Evolutionary conservation across 2,797 vertebrate species (phyloP).

Genomic region (Eutrigla gurnardus): DNA sequence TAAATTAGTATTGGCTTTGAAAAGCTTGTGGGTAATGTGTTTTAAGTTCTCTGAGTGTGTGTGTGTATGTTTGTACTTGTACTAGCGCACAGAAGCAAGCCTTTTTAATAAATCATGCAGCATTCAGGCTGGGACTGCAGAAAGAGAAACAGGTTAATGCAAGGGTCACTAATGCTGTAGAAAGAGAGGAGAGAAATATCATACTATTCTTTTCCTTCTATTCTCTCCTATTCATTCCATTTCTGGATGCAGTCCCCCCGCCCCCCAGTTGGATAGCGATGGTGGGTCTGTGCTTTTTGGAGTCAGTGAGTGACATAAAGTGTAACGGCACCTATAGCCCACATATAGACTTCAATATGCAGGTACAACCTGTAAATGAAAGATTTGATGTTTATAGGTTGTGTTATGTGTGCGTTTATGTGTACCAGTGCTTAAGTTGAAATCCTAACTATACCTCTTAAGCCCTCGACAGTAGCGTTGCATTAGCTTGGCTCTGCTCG

Average conservation of each 20-base stretch:
- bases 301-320: slow-evolving; percentile 18
- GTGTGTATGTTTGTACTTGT: slow-evolving; percentile 49
- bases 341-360: slow-evolving; percentile 35
- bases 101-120: slow-evolving; percentile 73
- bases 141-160: slow-evolving; percentile 71
- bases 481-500: slow-evolving; percentile 68
- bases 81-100: slow-evolving; percentile 45
- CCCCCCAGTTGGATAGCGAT: slow-evolving; percentile 11
- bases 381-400: slow-evolving; percentile 46
- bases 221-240: slow-evolving; percentile 43
- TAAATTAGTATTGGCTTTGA: slow-evolving; percentile 63
- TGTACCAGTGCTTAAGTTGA: slow-evolving; percentile 61
- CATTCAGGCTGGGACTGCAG: slow-evolving; percentile 46
- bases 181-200: slow-evolving; percentile 37
- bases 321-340: slow-evolving; percentile 23
- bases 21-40: slow-evolving; percentile 51
- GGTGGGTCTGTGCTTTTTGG: slow-evolving; percentile 4
- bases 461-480: slow-evolving; percentile 62
- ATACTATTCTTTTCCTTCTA: slow-evolving; percentile 42
- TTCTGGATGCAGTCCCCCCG: slow-evolving; percentile 25
- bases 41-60: slow-evolving; percentile 38
- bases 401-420: slow-evolving; percentile 45
- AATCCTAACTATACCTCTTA: slow-evolving; percentile 68
- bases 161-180: slow-evolving; percentile 71
- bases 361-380: slow-evolving; percentile 37